Conservation (phyloP, 2,797 vertebrate species). For the Enteromius mattozi region DNA sequence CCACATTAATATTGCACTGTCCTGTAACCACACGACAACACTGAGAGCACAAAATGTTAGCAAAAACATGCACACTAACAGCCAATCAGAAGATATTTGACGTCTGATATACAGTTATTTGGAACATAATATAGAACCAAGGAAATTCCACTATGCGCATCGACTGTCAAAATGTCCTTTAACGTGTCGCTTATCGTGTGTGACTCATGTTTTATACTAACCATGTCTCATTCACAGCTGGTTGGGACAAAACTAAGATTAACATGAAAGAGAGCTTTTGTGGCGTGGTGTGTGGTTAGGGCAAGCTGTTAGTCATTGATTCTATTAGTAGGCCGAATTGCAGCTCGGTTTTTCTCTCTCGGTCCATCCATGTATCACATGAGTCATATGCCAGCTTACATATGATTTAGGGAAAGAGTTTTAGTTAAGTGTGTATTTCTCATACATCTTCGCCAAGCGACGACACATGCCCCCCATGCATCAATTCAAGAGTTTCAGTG, state of each 20-base stretch:
- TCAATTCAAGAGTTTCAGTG: slow-evolving; percentile 51
- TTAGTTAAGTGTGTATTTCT: slow-evolving; percentile 64
- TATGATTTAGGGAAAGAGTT: slow-evolving; percentile 57
- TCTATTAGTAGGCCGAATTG: background rate
- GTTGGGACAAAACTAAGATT: background rate
- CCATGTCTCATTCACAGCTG: background rate
- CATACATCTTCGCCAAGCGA: slow-evolving; percentile 44
- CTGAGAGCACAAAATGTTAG: background rate
- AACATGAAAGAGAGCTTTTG: background rate
- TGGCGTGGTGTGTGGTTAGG: background rate
- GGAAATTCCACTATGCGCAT: background rate
- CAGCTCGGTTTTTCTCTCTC: background rate
- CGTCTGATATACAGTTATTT: background rate
- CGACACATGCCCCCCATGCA: slow-evolving; percentile 57
- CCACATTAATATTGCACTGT: background rate
- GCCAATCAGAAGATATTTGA: background rate
- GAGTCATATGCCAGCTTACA: slow-evolving; percentile 8
- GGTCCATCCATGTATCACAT: slow-evolving; percentile 7
- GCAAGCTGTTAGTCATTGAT: background rate
- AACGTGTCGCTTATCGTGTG: background rate
- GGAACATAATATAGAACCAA: background rate
- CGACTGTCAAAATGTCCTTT: background rate
- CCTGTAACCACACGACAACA: too few relatives aligned
- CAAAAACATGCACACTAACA: background rate
- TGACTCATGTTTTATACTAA: slow-evolving; percentile 1